Conservation (phyloP, 1,140 invertebrate species). For the Drosophila fuyamai region DNA sequence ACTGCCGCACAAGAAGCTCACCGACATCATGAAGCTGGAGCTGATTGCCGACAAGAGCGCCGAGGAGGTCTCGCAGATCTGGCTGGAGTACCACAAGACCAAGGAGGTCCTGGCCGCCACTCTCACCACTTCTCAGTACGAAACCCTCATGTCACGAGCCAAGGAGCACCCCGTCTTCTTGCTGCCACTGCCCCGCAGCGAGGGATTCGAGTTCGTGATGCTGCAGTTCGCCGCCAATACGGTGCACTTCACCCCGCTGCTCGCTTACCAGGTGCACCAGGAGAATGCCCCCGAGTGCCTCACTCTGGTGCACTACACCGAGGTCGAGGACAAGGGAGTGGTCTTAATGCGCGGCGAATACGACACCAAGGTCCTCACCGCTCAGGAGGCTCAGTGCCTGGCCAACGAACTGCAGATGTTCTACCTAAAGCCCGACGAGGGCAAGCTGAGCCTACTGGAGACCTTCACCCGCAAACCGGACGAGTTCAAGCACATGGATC, state of each 20-base stretch:
- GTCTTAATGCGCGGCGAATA: constrained; percentile 95
- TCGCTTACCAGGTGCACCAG: constrained; percentile 95
- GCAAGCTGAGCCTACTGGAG: constrained; percentile 89
- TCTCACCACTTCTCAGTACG: constrained; percentile 87
- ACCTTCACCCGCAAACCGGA: constrained; percentile 90
- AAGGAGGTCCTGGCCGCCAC: constrained; percentile 91
- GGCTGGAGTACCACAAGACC: constrained; percentile 92
- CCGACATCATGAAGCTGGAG: constrained; percentile 92
- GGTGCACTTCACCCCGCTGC: constrained; percentile 94
- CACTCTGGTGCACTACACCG: constrained; percentile 92
- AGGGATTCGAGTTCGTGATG: constrained; percentile 96
- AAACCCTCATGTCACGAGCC: constrained; percentile 86
- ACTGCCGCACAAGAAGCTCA: constrained; percentile 86
- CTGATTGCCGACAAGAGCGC: constrained; percentile 90
- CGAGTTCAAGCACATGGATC: constrained; percentile 93
- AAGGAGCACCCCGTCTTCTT: constrained; percentile 90
- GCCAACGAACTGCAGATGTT: constrained; percentile 95
- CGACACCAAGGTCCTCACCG: constrained; percentile 91
- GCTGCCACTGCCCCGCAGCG: constrained; percentile 91
- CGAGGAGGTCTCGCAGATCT: constrained; percentile 91
- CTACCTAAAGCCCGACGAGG: constrained; percentile 89
- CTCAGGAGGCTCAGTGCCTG: constrained; percentile 92
- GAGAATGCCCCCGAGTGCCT: constrained; percentile 97
- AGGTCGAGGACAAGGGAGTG: constrained; percentile 91
- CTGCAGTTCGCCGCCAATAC: constrained; percentile 90